Base-by-base conservation (phyloP, 2,113 vertebrate species). In the Poeciliopsis turrubarensis region DNA sequence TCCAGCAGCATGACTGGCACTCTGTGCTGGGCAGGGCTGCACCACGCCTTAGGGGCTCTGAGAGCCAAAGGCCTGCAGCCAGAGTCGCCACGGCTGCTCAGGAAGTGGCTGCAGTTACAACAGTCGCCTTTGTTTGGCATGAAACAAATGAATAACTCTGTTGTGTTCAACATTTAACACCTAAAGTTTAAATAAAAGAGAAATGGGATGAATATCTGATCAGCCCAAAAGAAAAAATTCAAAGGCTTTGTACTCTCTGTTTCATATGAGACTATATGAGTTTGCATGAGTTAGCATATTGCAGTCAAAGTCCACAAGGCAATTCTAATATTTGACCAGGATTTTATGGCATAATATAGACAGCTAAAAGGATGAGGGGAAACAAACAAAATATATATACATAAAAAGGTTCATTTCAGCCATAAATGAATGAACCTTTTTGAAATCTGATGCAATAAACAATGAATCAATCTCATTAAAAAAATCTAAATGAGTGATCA, bases 251-350 rank as follows among this genome's bases (percentile, higher is more conserved):
- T 83, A 70, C 75, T 72, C 11, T 62, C 31, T n/a, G 73, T 71
- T 29, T 66, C 54, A 65, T 5, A 47, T 19, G 44, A 17, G 44
- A 47, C 51, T 29, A 57, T 25, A 25, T 32, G 64, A n/a, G 13
- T 27, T 74, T 82, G 17, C 0, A 66, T 5, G 61, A 39, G 63
- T 31, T 34, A 37, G 27, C 25, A 68, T 9, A 57, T 61, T 31
- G 37, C 31, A 2, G 72, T 65, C 84, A 89, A 88, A 91, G 89
- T 91, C 84, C 88, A 82, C 54, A 79, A 62, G 70, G 68, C 22
- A 64, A 31, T 1, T 61, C 47, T 30, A 86, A 92, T 86, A 76
- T 85, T 89, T 90, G 91, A 89, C 89, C 63, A 76, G 0, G 13
- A 44, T 54, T 44, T 39, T 57, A 44, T 13, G 31, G 54, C 15